Evolutionary conservation across 2,888 invertebrate species (phyloP).

Genomic region (Melipona bicolor): DNA sequence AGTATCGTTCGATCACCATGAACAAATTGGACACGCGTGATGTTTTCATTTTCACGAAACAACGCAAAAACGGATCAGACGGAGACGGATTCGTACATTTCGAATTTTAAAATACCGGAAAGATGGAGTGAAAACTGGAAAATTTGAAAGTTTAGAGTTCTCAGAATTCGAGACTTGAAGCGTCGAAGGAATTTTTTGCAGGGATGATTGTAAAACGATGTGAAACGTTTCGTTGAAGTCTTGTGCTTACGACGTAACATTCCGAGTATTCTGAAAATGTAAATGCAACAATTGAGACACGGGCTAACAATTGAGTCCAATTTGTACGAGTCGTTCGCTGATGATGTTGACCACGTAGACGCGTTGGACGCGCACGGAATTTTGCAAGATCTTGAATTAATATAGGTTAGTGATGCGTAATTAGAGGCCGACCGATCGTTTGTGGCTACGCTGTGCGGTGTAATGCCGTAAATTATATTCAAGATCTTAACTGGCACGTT

Average conservation of each 20-base stretch:
- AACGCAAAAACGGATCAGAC: neutral
- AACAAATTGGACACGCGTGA: slow-evolving; percentile 62
- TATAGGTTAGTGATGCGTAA: slow-evolving; percentile 44
- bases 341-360: slow-evolving; percentile 13
- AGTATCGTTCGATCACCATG: slow-evolving; percentile 49
- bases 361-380: slow-evolving; percentile 6
- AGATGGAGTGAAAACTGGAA: neutral
- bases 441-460: slow-evolving; percentile 3
- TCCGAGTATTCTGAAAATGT: slow-evolving; percentile 34
- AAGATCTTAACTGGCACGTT: slow-evolving; percentile 19
- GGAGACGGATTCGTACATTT: neutral
- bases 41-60: slow-evolving; percentile 50
- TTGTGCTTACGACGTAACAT: neutral
- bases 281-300: slow-evolving; percentile 29
- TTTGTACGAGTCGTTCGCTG: slow-evolving; percentile 20
- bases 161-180: too few relatives aligned
- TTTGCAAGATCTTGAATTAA: slow-evolving; percentile 46
- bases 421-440: slow-evolving; percentile 43
- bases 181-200: neutral
- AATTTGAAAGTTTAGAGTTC: neutral
- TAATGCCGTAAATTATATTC: slow-evolving; percentile 49
- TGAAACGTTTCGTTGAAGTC: neutral
- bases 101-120: neutral
- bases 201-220: neutral
- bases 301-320: slow-evolving; percentile 35